Conservation (phyloP, 2,888 invertebrate species). For the Eupithecia abbreviata region DNA sequence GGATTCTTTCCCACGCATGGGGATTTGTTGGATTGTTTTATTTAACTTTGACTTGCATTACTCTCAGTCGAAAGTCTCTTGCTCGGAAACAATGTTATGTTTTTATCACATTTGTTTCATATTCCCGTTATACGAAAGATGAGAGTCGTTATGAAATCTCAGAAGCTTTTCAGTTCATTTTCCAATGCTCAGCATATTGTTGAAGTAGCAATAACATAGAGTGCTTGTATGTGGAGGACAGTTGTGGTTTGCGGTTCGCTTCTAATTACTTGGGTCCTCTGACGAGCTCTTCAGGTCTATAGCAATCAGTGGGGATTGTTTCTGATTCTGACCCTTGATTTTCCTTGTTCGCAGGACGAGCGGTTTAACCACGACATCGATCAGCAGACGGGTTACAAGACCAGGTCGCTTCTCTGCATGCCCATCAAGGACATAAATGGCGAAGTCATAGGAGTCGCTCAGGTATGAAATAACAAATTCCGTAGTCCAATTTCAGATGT, state of each 20-base stretch:
- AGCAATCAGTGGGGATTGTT: conserved; percentile 43
- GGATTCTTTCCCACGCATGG: not conserved
- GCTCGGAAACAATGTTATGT: not conserved
- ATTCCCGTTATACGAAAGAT: conserved; percentile 27
- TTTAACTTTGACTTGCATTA: not conserved
- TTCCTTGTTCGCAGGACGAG: conserved; percentile 66
- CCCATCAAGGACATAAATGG: conserved; percentile 97
- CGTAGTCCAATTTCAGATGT: not conserved
- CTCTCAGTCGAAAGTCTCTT: not conserved
- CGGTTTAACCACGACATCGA: conserved; percentile 98
- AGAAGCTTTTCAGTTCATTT: conserved; percentile 20
- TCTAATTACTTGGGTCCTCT: conserved; percentile 61
- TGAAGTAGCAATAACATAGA: conserved; percentile 47
- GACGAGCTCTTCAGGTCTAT: conserved; percentile 44
- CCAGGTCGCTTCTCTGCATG: conserved; percentile 96
- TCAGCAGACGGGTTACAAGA: conserved; percentile 95
- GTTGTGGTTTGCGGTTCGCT: conserved; percentile 62
- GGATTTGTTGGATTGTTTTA: not conserved
- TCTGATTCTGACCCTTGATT: not conserved
- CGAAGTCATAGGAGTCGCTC: conserved; percentile 98
- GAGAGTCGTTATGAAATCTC: conserved; percentile 11
- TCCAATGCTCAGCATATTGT: conserved; percentile 28
- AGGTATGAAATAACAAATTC: conserved; percentile 81
- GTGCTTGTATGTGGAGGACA: conserved; percentile 34
- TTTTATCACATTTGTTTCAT: conserved; percentile 4